Evolutionary conservation across 2,888 invertebrate genomes (phyloP).

Genomic region (Abscondita cerata): DNA sequence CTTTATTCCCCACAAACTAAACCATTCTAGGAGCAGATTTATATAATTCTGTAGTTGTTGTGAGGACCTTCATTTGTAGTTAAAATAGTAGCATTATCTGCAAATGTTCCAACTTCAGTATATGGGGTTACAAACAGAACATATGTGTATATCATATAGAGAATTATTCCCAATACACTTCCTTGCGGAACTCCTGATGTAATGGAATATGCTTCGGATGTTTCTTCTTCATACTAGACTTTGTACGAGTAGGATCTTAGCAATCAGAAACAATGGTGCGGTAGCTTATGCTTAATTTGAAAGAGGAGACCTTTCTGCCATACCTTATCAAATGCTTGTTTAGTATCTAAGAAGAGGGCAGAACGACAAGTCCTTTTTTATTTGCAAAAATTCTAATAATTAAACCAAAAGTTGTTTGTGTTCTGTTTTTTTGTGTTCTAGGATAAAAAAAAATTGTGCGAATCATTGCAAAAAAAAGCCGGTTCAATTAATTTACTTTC

Average conservation of each 20-base stretch:
- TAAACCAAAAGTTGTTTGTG: too few relatives aligned
- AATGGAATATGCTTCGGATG: constrained; percentile 5
- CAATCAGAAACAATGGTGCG: not conserved
- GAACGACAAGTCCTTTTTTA: too few relatives aligned
- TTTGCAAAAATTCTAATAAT: too few relatives aligned
- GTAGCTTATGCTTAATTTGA: not conserved
- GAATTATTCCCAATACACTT: not conserved
- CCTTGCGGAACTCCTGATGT: constrained; percentile 12
- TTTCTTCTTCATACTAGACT: not conserved
- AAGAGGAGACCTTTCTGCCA: not conserved
- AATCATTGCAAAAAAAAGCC: too few relatives aligned
- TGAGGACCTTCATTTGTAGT: not conserved
- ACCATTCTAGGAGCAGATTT: not conserved
- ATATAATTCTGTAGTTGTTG: not conserved
- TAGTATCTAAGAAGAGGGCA: not conserved
- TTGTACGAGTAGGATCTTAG: constrained; percentile 2
- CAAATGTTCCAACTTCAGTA: not conserved
- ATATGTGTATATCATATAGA: not conserved
- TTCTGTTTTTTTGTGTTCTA: too few relatives aligned
- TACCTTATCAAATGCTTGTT: not conserved
- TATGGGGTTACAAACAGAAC: not conserved
- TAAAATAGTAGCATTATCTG: not conserved
- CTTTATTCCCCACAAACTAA: too few relatives aligned
- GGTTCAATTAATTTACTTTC: too few relatives aligned
- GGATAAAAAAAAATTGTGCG: too few relatives aligned